Evolutionary conservation across 1,140 invertebrate genomes (phyloP), one percentile per base, ranked within the genome.

Genomic region (Meloidogyne chitwoodi): DNA sequence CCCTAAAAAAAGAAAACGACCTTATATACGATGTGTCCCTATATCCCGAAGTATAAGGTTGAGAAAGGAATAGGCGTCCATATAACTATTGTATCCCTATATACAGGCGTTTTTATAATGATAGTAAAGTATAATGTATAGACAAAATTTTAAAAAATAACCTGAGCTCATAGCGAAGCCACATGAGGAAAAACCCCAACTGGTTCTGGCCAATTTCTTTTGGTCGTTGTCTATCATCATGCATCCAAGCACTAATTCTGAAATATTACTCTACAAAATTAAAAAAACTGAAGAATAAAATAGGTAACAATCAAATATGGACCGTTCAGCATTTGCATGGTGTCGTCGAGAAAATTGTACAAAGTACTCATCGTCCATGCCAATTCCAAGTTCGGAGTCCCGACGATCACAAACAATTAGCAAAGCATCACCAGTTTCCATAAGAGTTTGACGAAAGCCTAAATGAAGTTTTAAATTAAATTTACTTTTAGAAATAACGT

Each of bases 341-440:
- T 31, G 29, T 34, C 79, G 41, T 27, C 62, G 41, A 16, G 77
- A 26, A 73, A 70, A 83, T 26, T 69, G 82, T 41, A 83, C 77
- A 66, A 85, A 86, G 22, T 69, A 56, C 31, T 87, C 77, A 16
- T 86, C 84, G 29, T 83, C 81, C 84, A 86, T 86, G 27, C 84
- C 84, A 29, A 86, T 80, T n/a, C 84, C 85, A 22, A 86, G 68
- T 69, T 87, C 83, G 0, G 74, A n/a, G 56, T 86, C 81, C 6
- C 79, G 76, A 10, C 74, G 31, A 56, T 86, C 84, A 64, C 84
- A 86, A 6, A 86, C 84, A 67, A 86, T 83, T n/a, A 86, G 68
- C 1, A 86, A 75, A 6, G 84, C 78, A 64, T 86, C 79, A 12
- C 77, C 75, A 4, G 84, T 86, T 5, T 85, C 79, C 73, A 87